These are phyloP conservation scores for Rhagoletis pomonella DNA, from an alignment of 1,140 invertebrate genomes.

Conservation along the genomic window DNA sequence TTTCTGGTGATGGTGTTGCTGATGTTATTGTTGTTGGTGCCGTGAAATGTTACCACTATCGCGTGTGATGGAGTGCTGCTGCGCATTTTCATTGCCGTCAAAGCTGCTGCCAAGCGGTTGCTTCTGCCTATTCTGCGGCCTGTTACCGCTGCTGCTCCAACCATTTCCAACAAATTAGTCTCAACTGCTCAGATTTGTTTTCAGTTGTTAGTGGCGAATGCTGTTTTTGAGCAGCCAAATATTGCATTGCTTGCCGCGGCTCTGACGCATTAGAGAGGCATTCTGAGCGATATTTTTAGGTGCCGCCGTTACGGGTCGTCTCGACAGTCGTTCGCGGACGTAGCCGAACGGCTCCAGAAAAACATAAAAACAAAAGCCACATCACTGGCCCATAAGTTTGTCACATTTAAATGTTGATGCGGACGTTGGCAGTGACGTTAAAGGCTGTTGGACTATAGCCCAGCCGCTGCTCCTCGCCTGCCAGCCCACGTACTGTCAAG, in stretches of 20 bases:
- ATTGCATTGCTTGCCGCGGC: slow-evolving; percentile 25
- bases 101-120: background rate
- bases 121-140: background rate
- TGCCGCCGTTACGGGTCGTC: background rate
- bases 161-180: slow-evolving; percentile 42
- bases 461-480: background rate
- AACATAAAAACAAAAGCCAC: background rate
- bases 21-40: slow-evolving; percentile 10
- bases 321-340: background rate
- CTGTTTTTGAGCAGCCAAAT: background rate
- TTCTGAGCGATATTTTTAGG: slow-evolving; percentile 38
- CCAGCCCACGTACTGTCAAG: background rate
- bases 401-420: slow-evolving; percentile 8
- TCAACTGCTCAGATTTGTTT: background rate
- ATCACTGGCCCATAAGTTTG: slow-evolving; percentile 17
- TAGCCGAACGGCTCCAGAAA: slow-evolving; percentile 8
- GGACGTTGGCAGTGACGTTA: slow-evolving; percentile 8
- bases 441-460: slow-evolving; percentile 4
- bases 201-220: slow-evolving; percentile 2
- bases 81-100: slow-evolving; percentile 29
- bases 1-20: background rate
- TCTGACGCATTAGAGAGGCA: slow-evolving; percentile 44
- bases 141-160: slow-evolving; percentile 13
- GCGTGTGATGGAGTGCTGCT: background rate
- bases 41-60: background rate